Percentiles rank a stretch among this genome's conserved stretches.
phyloP scores from a whole-genome alignment of 1,140 invertebrate genomes.

The Drosophila watanabei region DNA sequence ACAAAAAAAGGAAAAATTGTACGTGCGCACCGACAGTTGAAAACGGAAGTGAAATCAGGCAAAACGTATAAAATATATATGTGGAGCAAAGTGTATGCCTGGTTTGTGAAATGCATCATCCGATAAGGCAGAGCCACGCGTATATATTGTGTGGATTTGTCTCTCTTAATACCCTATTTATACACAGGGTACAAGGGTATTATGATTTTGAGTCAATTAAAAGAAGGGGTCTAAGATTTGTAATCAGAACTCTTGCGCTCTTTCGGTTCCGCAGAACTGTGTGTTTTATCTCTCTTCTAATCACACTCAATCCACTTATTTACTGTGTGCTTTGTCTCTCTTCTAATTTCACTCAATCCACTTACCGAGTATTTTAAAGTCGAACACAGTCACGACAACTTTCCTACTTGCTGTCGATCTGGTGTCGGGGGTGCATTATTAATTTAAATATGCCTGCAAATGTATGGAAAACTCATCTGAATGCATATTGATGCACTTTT shows the following conservation, averaged over 20 bases:
- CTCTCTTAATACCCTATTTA: not conserved
- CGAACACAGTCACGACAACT: not conserved
- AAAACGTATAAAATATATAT: constrained; percentile 35
- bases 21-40: constrained; percentile 32
- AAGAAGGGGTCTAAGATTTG: not conserved
- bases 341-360: too few species aligned
- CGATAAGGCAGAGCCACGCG: constrained; percentile 24
- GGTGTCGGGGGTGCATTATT: constrained; percentile 61
- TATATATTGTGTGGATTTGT: constrained; percentile 3
- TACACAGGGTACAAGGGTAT: not conserved
- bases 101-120: constrained; percentile 38
- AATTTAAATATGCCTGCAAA: constrained; percentile 67
- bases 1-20: constrained; percentile 15
- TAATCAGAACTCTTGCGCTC: not conserved
- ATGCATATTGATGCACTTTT: constrained; percentile 72
- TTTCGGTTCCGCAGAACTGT: not conserved
- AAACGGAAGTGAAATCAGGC: constrained; percentile 77
- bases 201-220: not conserved
- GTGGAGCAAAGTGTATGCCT: constrained; percentile 41
- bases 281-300: not conserved
- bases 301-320: too few species aligned
- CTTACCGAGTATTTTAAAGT: not conserved
- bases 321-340: not conserved
- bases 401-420: constrained; percentile 21
- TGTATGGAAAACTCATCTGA: constrained; percentile 42